Evolutionary conservation across 1,140 invertebrate species (phyloP).

Genomic region (Leptopilina clavipes): DNA sequence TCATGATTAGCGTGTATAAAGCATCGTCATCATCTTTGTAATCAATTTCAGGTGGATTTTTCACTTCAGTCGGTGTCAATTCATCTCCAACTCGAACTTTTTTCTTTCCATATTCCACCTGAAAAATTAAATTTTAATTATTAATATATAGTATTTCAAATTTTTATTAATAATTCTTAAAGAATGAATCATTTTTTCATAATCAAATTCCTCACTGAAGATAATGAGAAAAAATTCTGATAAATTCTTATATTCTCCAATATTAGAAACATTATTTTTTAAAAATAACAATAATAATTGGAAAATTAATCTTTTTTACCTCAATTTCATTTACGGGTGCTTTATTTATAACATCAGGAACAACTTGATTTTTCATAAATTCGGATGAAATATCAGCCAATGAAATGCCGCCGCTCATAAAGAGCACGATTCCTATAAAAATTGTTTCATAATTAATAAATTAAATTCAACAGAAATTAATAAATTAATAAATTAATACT

Average conservation of each 20-base stretch:
- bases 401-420: slow-evolving; percentile 51
- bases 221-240: not conserved
- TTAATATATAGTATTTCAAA: too few species aligned
- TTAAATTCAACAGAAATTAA: slow-evolving; percentile 2
- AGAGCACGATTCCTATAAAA: slow-evolving; percentile 60
- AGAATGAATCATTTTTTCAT: not conserved
- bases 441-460: slow-evolving; percentile 24
- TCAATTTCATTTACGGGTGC: slow-evolving; percentile 75
- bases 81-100: slow-evolving; percentile 82
- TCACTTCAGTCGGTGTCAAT: slow-evolving; percentile 84
- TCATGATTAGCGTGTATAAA: slow-evolving; percentile 88
- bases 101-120: slow-evolving; percentile 72
- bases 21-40: slow-evolving; percentile 78
- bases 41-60: slow-evolving; percentile 79
- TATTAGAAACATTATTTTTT: too few species aligned
- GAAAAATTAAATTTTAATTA: slow-evolving; percentile 21
- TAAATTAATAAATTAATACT: too few species aligned
- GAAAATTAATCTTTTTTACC: slow-evolving; percentile 75
- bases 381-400: slow-evolving; percentile 59
- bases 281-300: too few species aligned
- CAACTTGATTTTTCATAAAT: slow-evolving; percentile 74
- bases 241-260: too few species aligned
- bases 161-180: not conserved
- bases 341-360: slow-evolving; percentile 83
- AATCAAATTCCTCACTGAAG: not conserved